Conservation (phyloP, 2,888 invertebrate species). For the Idaea aversata region DNA sequence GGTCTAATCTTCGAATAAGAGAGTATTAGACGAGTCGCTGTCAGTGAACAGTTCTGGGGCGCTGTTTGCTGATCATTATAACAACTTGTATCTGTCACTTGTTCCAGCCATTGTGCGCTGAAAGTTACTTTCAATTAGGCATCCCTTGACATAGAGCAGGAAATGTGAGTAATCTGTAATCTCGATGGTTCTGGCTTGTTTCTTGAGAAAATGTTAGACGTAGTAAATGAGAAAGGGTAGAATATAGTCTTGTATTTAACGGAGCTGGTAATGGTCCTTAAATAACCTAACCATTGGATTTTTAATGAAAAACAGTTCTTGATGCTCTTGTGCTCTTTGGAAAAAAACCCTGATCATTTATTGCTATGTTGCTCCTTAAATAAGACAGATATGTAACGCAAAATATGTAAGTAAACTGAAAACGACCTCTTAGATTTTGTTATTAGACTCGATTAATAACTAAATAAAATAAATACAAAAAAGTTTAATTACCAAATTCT, state of each 20-base stretch:
- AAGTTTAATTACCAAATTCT: too few species aligned
- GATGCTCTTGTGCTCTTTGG: too few species aligned
- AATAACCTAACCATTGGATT: neutral
- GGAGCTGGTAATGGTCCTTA: neutral
- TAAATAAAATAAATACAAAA: too few species aligned
- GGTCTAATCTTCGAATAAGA: too few species aligned
- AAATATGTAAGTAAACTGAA: too few species aligned
- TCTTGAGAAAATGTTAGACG: neutral
- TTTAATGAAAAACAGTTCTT: neutral
- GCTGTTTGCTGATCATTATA: neutral
- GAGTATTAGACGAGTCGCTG: too few species aligned
- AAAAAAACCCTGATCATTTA: too few species aligned
- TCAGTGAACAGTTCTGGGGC: too few species aligned
- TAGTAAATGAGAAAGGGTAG: neutral
- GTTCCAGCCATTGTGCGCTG: neutral
- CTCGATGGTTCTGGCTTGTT: neutral
- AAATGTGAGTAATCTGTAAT: conserved; percentile 9
- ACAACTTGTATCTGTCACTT: neutral
- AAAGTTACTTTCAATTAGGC: conserved; percentile 55
- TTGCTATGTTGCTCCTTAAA: too few species aligned
- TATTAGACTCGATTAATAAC: too few species aligned
- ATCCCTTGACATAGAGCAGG: conserved; percentile 30
- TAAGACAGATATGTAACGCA: too few species aligned
- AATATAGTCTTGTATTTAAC: neutral
- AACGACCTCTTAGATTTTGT: too few species aligned